A percentile compares a stretch with the other conserved stretches of the same genome.
phyloP scores from a whole-genome alignment of 2,797 vertebrate species.

The Ptychobarbus kaznakovi region DNA sequence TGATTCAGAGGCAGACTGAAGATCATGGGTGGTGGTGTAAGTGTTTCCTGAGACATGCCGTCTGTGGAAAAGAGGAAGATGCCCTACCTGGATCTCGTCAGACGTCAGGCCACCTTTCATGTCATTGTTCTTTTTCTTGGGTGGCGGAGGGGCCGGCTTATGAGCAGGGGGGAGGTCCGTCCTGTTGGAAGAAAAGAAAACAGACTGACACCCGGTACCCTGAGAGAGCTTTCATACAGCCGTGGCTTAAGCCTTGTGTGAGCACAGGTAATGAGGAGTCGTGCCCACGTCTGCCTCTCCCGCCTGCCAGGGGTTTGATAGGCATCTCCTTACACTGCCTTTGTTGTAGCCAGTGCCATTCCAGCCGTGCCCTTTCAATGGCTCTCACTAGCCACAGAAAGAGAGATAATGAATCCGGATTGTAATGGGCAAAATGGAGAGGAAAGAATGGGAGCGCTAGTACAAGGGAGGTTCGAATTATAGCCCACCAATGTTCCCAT shows the following conservation, averaged over 20 bases:
- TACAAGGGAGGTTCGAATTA: slow-evolving; percentile 14
- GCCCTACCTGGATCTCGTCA: slow-evolving; percentile 88
- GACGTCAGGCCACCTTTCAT: slow-evolving; percentile 85
- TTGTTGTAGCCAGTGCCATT: slow-evolving; percentile 74
- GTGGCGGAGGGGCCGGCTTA: slow-evolving; percentile 84
- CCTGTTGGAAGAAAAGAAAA: slow-evolving; percentile 75
- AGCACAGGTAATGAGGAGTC: slow-evolving; percentile 76
- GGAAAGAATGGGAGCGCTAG: slow-evolving; percentile 60
- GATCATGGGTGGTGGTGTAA: slow-evolving; percentile 3
- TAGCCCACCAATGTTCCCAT: slow-evolving; percentile 58
- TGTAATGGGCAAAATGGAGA: slow-evolving; percentile 78
- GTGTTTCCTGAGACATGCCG: background rate
- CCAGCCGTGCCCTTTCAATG: slow-evolving; percentile 76
- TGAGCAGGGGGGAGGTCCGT: slow-evolving; percentile 84
- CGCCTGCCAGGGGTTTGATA: slow-evolving; percentile 71
- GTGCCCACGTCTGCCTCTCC: slow-evolving; percentile 77
- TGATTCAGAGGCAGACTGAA: background rate
- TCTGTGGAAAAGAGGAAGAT: slow-evolving; percentile 7
- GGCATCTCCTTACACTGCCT: slow-evolving; percentile 73
- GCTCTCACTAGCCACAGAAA: slow-evolving; percentile 74
- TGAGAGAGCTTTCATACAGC: slow-evolving; percentile 53
- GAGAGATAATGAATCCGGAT: slow-evolving; percentile 77
- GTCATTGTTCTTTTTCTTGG: slow-evolving; percentile 85
- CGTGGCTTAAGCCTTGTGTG: slow-evolving; percentile 71
- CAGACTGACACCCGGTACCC: slow-evolving; percentile 71